Percentiles rank a stretch among this genome's conserved stretches.
Evolutionary conservation across 2,797 vertebrate genomes (phyloP).

Genomic region (Acipenser transmontanus): DNA sequence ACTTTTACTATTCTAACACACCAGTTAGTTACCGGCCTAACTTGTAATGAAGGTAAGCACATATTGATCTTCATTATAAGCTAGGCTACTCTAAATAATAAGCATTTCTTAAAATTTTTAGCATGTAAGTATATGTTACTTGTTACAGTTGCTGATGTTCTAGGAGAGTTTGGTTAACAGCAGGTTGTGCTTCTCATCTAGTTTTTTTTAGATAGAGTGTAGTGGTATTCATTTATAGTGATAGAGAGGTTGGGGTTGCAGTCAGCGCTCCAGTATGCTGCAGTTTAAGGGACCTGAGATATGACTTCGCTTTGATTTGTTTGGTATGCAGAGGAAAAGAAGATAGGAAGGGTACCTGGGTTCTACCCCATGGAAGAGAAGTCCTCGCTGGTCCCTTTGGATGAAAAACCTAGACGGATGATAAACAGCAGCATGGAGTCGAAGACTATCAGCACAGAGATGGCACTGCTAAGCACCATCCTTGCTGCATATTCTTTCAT

Average conservation of each 20-base stretch:
- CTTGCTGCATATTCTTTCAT: conserved; percentile 83
- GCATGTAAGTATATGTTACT: conserved; percentile 8
- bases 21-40: too few species aligned
- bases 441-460: conserved; percentile 54
- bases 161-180: too few species aligned
- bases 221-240: too few species aligned
- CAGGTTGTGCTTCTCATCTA: too few species aligned
- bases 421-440: conserved; percentile 60
- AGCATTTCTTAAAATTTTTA: conserved; percentile 1
- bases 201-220: too few species aligned
- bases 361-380: conserved; percentile 50
- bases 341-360: conserved; percentile 60
- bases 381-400: conserved; percentile 40
- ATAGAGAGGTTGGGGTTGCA: too few species aligned
- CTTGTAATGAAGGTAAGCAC: neutral
- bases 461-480: conserved; percentile 87
- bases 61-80: neutral
- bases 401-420: conserved; percentile 38
- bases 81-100: neutral
- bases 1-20: too few species aligned
- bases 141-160: too few species aligned
- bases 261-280: too few species aligned
- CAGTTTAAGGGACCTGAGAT: conserved; percentile 7
- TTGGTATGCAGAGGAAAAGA: conserved; percentile 60
- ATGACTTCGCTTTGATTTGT: conserved; percentile 31